A percentile compares a stretch with the other conserved stretches of the same genome.
Evolutionary conservation across 2,888 invertebrate genomes (phyloP).

Genomic region (Habrosyne pyritoides): DNA sequence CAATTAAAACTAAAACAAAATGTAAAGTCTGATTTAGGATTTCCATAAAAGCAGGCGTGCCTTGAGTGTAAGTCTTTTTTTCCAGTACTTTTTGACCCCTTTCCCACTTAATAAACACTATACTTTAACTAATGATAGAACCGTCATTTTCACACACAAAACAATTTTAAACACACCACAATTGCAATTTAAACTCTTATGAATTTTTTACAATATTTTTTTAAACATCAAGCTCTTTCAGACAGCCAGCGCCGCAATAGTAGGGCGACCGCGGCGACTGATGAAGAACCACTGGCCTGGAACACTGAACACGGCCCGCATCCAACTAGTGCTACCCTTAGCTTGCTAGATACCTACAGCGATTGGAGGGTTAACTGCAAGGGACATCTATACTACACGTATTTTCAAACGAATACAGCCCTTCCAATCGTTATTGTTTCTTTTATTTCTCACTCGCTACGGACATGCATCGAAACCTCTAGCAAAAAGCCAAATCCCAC

Average conservation of each 20-base stretch:
- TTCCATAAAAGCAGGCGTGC: too few relatives aligned
- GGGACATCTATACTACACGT: constrained; percentile 14
- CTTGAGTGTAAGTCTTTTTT: too few relatives aligned
- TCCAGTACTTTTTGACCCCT: too few relatives aligned
- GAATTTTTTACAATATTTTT: constrained; percentile 26
- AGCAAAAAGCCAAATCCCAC: neutral
- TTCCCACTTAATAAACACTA: too few relatives aligned
- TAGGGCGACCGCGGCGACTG: constrained; percentile 60
- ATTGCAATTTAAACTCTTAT: constrained; percentile 32
- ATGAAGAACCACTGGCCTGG: constrained; percentile 72
- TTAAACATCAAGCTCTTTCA: constrained; percentile 38
- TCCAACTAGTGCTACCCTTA: constrained; percentile 39
- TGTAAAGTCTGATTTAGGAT: too few relatives aligned
- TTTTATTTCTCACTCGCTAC: neutral
- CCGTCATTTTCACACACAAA: neutral
- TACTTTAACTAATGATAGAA: neutral
- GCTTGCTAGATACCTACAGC: constrained; percentile 40
- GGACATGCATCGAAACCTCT: constrained; percentile 3
- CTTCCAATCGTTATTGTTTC: neutral
- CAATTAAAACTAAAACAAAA: too few relatives aligned
- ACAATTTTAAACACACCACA: constrained; percentile 15
- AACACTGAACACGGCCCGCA: constrained; percentile 75
- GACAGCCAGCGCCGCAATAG: constrained; percentile 39
- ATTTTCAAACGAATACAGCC: neutral
- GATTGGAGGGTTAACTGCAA: constrained; percentile 31